Percentiles rank a stretch among this genome's conserved stretches.
phyloP scores from a whole-genome alignment of 1,140 invertebrate species.

The Brevipalpus yothersi region DNA sequence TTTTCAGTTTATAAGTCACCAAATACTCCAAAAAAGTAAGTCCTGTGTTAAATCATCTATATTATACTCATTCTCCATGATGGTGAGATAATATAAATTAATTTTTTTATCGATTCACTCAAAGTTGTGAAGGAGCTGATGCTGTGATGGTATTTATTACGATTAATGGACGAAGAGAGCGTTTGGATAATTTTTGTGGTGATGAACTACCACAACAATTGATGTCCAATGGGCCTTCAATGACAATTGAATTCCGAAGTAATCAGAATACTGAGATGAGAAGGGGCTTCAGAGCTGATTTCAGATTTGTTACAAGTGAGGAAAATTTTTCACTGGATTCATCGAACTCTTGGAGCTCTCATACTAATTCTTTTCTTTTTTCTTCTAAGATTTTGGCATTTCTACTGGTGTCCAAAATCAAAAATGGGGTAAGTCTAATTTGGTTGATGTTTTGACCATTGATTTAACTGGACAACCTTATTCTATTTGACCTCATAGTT shows the following conservation, averaged over 20 bases:
- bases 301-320: slow-evolving; percentile 67
- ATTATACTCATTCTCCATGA: neutral
- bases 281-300: slow-evolving; percentile 57
- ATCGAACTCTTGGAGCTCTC: neutral
- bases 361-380: neutral
- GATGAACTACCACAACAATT: slow-evolving; percentile 44
- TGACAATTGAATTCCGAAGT: slow-evolving; percentile 56
- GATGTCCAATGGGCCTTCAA: slow-evolving; percentile 61
- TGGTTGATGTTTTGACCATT: neutral
- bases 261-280: slow-evolving; percentile 32
- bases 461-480: neutral
- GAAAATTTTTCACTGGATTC: slow-evolving; percentile 8
- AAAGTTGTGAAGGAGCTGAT: slow-evolving; percentile 47
- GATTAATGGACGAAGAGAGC: slow-evolving; percentile 46
- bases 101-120: slow-evolving; percentile 16
- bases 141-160: slow-evolving; percentile 46
- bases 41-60: slow-evolving; percentile 12
- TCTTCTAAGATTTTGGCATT: slow-evolving; percentile 33
- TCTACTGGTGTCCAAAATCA: slow-evolving; percentile 37
- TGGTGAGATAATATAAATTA: neutral
- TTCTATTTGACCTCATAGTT: slow-evolving; percentile 13
- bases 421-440: slow-evolving; percentile 10
- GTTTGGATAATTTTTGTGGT: slow-evolving; percentile 59
- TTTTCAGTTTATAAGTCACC: slow-evolving; percentile 33
- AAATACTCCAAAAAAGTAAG: slow-evolving; percentile 34